phyloP scores from a whole-genome alignment of 2,888 invertebrate species.

The Allacma fusca region DNA sequence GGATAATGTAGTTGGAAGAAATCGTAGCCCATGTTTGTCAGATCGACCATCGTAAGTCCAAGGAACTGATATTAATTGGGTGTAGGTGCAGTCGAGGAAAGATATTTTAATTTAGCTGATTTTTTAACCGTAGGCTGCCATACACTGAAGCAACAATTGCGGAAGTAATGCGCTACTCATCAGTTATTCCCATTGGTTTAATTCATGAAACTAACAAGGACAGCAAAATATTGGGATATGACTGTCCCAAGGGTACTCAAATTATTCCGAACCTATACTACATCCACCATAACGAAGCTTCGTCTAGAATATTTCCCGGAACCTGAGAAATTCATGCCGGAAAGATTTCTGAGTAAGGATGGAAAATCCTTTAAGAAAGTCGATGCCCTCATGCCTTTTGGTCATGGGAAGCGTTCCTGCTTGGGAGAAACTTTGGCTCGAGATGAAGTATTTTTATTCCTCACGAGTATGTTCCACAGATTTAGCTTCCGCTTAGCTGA shows the following conservation, averaged over 20 bases:
- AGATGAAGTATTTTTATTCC: conserved; percentile 27
- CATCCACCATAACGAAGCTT: conserved; percentile 13
- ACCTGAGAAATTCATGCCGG: conserved; percentile 17
- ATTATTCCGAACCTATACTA: neutral
- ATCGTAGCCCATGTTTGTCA: neutral
- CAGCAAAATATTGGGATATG: conserved; percentile 10
- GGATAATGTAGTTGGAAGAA: conserved; percentile 24
- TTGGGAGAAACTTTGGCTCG: neutral
- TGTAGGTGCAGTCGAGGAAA: neutral
- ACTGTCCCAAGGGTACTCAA: conserved; percentile 15
- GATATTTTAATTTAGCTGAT: neutral
- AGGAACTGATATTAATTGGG: neutral
- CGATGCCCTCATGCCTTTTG: conserved; percentile 1
- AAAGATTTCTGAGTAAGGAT: neutral
- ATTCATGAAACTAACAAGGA: neutral
- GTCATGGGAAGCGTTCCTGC: neutral
- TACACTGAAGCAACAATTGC: conserved; percentile 14
- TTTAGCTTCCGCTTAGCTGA: neutral
- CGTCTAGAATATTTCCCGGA: conserved; percentile 5
- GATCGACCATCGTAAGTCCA: conserved; percentile 25
- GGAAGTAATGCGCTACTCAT: neutral
- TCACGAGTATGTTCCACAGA: conserved; percentile 1
- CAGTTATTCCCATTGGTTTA: neutral
- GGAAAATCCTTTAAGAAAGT: neutral
- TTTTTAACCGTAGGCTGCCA: neutral